Evolutionary conservation across 2,113 vertebrate species (phyloP).

Genomic region (Sylvilagus bachmani): DNA sequence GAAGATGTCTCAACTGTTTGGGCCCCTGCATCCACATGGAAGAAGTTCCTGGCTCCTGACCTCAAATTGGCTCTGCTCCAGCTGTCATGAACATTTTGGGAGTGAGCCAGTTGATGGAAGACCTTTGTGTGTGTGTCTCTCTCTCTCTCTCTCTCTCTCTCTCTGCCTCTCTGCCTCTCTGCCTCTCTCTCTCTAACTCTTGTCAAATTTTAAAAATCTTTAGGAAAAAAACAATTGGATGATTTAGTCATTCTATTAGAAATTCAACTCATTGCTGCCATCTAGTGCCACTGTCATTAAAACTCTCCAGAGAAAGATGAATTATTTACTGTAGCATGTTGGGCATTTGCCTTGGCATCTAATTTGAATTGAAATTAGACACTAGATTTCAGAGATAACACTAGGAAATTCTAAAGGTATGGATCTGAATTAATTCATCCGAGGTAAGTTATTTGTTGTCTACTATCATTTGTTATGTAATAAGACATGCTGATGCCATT

Average conservation of each 20-base stretch:
- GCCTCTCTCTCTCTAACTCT: too few relatives aligned
- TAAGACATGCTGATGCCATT: not conserved
- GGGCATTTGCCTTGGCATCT: not conserved
- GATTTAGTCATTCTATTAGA: not conserved
- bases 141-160: too few relatives aligned
- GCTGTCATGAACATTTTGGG: too few relatives aligned
- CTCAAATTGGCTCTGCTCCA: too few relatives aligned
- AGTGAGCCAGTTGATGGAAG: too few relatives aligned
- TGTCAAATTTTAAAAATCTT: too few relatives aligned
- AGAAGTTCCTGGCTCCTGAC: too few relatives aligned
- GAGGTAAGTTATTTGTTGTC: not conserved
- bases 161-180: too few relatives aligned
- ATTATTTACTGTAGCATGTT: not conserved
- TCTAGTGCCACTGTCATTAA: constrained; percentile 53
- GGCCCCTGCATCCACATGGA: too few relatives aligned
- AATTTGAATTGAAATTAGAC: not conserved
- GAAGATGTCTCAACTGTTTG: too few relatives aligned
- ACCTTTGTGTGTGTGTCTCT: too few relatives aligned
- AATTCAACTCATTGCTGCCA: constrained; percentile 62
- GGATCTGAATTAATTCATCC: not conserved
- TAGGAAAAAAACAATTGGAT: not conserved
- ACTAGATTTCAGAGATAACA: not conserved
- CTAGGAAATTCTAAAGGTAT: not conserved
- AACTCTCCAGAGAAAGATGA: not conserved
- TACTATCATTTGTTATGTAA: not conserved